A percentile compares a stretch with the other conserved stretches of the same genome.
Evolutionary conservation across 2,797 vertebrate species (phyloP).

Genomic region (Neostethus bicornis): DNA sequence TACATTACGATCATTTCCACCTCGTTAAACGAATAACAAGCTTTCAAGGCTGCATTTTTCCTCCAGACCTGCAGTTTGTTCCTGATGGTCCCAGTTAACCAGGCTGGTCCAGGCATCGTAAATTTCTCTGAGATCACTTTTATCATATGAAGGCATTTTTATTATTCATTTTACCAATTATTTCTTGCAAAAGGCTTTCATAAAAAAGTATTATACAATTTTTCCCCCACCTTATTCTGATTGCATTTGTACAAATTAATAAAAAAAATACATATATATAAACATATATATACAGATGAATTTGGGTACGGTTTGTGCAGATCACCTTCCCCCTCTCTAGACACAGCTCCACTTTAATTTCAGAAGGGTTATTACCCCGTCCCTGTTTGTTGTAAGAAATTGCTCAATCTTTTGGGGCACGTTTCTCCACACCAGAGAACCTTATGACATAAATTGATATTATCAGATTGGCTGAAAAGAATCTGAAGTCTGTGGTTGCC

Average conservation of each 20-base stretch:
- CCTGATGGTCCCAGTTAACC: conserved; percentile 53
- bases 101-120: conserved; percentile 68
- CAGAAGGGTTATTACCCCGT: conserved; percentile 26
- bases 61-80: conserved; percentile 49
- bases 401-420: conserved; percentile 51
- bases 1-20: conserved; percentile 70
- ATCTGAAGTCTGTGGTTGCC: conserved; percentile 58
- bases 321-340: conserved; percentile 20
- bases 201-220: conserved; percentile 32
- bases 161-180: conserved; percentile 20
- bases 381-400: conserved; percentile 53
- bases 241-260: conserved; percentile 40
- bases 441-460: conserved; percentile 54
- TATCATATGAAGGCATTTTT: conserved; percentile 44
- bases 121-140: conserved; percentile 59
- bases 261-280: conserved; percentile 38
- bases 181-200: conserved; percentile 34
- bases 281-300: too few species aligned
- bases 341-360: conserved; percentile 37
- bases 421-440: conserved; percentile 19
- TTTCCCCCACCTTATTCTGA: background rate
- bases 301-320: too few species aligned
- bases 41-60: conserved; percentile 64
- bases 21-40: conserved; percentile 66
- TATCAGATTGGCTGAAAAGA: conserved; percentile 67